These are phyloP conservation scores for Porites divaricata DNA, from an alignment of 92 coral and sea anemone species.

Conservation along the genomic window DNA sequence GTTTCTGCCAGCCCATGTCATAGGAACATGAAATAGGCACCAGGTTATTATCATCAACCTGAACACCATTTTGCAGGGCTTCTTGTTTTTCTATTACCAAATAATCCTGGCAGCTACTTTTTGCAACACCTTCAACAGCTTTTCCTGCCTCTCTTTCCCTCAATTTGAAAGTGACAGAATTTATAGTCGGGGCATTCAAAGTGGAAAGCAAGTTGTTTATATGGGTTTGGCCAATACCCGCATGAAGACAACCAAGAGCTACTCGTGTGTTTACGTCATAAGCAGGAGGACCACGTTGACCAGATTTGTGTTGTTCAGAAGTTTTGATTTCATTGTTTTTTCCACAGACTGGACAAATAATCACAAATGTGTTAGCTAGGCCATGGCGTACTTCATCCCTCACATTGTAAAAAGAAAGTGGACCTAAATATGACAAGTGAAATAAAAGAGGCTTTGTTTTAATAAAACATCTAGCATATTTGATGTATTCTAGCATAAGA, in stretches of 20 bases:
- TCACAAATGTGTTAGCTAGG: conserved; percentile 42
- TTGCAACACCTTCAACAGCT: conserved; percentile 52
- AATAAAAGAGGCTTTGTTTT: no score
- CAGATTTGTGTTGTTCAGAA: conserved; percentile 49
- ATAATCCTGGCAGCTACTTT: conserved; percentile 36
- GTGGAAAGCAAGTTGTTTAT: conserved; percentile 48
- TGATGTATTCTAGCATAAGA: no score
- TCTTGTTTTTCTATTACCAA: conserved; percentile 22
- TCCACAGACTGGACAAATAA: conserved; percentile 41
- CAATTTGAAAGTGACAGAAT: conserved; percentile 37
- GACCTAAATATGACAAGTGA: no score
- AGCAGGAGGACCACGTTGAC: conserved; percentile 55
- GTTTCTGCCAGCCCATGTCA: conserved; percentile 55
- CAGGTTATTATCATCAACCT: conserved; percentile 40
- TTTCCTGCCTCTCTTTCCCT: conserved; percentile 65
- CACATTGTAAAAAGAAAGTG: not conserved
- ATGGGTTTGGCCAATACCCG: conserved; percentile 60
- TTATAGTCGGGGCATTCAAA: conserved; percentile 39
- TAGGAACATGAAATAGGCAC: conserved; percentile 34
- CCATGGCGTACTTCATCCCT: conserved; percentile 46
- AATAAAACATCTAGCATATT: no score
- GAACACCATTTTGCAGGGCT: conserved; percentile 9
- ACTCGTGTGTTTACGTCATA: conserved; percentile 42
- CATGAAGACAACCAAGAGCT: conserved; percentile 54
- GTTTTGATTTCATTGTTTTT: conserved; percentile 45